These are phyloP conservation scores for Parnassius apollo DNA, from an alignment of 2,888 invertebrate species.

Conservation along the genomic window DNA sequence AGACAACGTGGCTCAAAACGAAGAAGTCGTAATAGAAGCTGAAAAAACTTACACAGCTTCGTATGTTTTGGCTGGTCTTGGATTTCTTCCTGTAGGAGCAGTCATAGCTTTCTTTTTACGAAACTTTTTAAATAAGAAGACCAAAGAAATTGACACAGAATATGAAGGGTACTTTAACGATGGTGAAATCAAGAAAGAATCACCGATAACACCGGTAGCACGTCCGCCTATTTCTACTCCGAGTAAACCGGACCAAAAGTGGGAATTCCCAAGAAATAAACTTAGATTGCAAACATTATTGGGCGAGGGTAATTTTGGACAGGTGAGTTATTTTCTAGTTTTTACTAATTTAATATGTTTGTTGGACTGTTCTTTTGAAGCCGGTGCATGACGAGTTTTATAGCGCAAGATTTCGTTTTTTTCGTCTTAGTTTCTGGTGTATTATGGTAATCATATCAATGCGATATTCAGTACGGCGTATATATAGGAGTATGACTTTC, in stretches of 20 bases:
- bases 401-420: too few species aligned
- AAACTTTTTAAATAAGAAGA: constrained; percentile 77
- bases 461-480: too few species aligned
- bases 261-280: constrained; percentile 90
- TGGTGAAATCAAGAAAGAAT: constrained; percentile 74
- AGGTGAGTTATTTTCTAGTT: constrained; percentile 63
- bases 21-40: constrained; percentile 80
- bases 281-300: constrained; percentile 88
- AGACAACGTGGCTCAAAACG: constrained; percentile 54
- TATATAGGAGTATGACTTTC: too few species aligned
- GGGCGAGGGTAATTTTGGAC: constrained; percentile 93
- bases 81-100: constrained; percentile 81
- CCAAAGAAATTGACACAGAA: constrained; percentile 79
- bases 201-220: constrained; percentile 77
- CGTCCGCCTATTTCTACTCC: constrained; percentile 78
- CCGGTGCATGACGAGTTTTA: too few species aligned
- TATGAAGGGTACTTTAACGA: constrained; percentile 84
- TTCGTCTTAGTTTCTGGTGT: too few species aligned
- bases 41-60: constrained; percentile 82
- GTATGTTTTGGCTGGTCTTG: constrained; percentile 82
- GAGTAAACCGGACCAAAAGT: constrained; percentile 81
- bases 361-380: too few species aligned
- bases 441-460: too few species aligned
- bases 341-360: not conserved
- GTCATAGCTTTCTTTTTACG: constrained; percentile 80